Percentiles rank a stretch among this genome's conserved stretches.
phyloP scores from a whole-genome alignment of 1,140 invertebrate species.

The Metopolophium dirhodum region DNA sequence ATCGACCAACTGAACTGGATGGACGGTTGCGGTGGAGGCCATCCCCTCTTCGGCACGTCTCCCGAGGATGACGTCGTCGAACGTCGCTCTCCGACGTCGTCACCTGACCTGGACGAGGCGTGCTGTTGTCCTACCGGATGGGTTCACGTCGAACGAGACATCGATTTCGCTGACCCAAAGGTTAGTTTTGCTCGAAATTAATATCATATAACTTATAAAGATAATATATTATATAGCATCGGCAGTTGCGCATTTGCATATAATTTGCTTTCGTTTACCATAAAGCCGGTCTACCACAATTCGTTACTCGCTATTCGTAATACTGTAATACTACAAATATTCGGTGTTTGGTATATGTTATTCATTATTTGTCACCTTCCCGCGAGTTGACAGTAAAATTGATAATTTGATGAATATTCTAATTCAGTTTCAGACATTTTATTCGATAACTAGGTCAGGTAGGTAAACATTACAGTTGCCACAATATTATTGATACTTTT shows the following conservation, averaged over 20 bases:
- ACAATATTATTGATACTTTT: not conserved
- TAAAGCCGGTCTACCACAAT: too few species aligned
- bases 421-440: not conserved
- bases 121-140: conserved; percentile 77
- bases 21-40: conserved; percentile 64
- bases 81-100: not conserved
- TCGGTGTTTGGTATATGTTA: too few species aligned
- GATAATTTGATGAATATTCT: too few species aligned
- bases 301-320: too few species aligned
- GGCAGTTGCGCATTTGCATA: too few species aligned
- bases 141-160: conserved; percentile 78
- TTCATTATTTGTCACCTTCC: too few species aligned
- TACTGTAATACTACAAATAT: too few species aligned
- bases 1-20: conserved; percentile 78
- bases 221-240: too few species aligned
- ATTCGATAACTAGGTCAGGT: not conserved
- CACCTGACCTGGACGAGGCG: conserved; percentile 66
- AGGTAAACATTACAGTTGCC: not conserved
- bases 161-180: conserved; percentile 81
- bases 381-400: too few species aligned
- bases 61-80: not conserved
- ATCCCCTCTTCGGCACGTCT: not conserved
- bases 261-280: too few species aligned
- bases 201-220: not conserved
- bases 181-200: conserved; percentile 62